Percentiles rank a stretch among this genome's conserved stretches.
phyloP scores from a whole-genome alignment of 2,797 vertebrate species.

The Linurgus olivaceus region DNA sequence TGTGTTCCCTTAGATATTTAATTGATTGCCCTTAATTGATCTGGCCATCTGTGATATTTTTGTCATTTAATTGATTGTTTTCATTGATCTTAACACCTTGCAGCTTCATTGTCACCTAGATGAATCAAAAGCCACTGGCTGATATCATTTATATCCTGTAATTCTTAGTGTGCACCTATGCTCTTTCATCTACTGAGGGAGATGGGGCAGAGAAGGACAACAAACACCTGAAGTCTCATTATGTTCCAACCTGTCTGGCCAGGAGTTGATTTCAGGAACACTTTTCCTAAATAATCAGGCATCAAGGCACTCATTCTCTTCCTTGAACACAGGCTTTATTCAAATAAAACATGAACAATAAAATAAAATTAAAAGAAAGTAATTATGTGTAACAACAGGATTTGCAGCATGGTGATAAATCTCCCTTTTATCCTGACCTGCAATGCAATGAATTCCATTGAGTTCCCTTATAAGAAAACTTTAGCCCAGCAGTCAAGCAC shows the following conservation, averaged over 20 bases:
- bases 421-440: neutral
- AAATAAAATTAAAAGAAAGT: neutral
- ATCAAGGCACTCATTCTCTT: neutral
- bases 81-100: constrained; percentile 20
- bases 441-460: neutral
- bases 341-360: neutral
- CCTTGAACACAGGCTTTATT: neutral
- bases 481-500: neutral
- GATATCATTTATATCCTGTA: neutral
- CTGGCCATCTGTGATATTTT: constrained; percentile 37
- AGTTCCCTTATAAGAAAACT: neutral
- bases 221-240: neutral
- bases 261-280: neutral
- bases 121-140: neutral
- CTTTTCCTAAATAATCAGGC: neutral
- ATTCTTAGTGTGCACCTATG: neutral
- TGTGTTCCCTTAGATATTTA: constrained; percentile 45
- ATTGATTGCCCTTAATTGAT: constrained; percentile 56
- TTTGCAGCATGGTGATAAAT: neutral
- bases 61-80: constrained; percentile 18
- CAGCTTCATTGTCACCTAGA: neutral
- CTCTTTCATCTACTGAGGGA: neutral
- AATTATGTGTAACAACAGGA: neutral
- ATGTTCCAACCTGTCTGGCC: neutral
- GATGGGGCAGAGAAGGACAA: neutral